These are phyloP conservation scores for Drosophila ogumai DNA, from an alignment of 1,140 invertebrate species.

Conservation along the genomic window DNA sequence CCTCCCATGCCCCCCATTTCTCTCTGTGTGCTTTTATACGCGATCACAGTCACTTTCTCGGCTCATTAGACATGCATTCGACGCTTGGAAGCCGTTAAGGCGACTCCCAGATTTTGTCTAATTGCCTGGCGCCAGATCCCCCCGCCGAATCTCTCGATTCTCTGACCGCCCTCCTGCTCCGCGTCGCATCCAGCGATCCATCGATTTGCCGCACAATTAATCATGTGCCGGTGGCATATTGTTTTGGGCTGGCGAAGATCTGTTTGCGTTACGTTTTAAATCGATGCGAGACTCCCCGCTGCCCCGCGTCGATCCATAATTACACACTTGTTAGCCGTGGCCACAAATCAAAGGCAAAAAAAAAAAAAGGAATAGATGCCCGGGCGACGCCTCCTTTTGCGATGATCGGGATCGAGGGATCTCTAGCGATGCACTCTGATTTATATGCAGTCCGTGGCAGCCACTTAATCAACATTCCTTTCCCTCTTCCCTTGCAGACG, in stretches of 20 bases:
- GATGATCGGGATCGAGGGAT: conserved; percentile 25
- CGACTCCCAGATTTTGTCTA: conserved; percentile 70
- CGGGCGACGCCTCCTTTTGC: conserved; percentile 58
- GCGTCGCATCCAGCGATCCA: conserved; percentile 2
- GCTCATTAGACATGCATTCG: conserved; percentile 77
- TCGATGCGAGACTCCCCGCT: conserved; percentile 61
- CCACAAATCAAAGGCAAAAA: conserved; percentile 73
- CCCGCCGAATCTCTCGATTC: conserved; percentile 1
- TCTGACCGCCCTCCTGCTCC: neutral
- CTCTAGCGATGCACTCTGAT: conserved; percentile 41
- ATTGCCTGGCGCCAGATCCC: conserved; percentile 71
- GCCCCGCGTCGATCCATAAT: conserved; percentile 55
- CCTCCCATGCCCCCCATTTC: neutral
- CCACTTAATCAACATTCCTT: conserved; percentile 67
- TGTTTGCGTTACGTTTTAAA: conserved; percentile 78
- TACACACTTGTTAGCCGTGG: conserved; percentile 80
- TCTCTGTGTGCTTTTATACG: conserved; percentile 17
- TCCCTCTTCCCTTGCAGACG: conserved; percentile 88
- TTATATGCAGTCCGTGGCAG: conserved; percentile 52
- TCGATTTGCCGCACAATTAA: conserved; percentile 66
- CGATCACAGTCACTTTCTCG: conserved; percentile 67
- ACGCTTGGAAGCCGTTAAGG: conserved; percentile 72
- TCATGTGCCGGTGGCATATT: conserved; percentile 57
- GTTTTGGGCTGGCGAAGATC: conserved; percentile 40
- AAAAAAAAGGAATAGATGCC: conserved; percentile 35